Conservation (phyloP, 2,797 vertebrate species). For the Poecilia wingei region DNA sequence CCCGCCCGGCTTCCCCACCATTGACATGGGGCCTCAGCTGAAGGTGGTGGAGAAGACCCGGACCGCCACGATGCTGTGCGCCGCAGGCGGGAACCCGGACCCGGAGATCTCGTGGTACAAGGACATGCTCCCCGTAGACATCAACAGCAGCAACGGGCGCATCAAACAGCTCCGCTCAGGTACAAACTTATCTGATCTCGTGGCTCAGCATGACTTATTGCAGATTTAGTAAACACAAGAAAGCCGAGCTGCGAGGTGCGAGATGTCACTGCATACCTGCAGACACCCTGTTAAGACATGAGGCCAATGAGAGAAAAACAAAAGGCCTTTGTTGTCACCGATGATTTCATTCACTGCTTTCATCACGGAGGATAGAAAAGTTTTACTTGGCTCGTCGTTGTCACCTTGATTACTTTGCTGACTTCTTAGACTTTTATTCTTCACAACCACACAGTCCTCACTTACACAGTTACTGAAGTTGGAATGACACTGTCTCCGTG, state of each 20-base stretch:
- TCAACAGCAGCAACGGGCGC: slow-evolving; percentile 90
- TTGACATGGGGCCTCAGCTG: slow-evolving; percentile 97
- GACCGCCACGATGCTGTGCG: slow-evolving; percentile 95
- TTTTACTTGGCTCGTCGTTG: slow-evolving; percentile 37
- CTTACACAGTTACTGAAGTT: slow-evolving; percentile 36
- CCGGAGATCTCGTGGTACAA: slow-evolving; percentile 98
- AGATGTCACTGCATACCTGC: slow-evolving; percentile 13
- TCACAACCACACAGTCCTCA: slow-evolving; percentile 28
- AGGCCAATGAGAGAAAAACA: slow-evolving; percentile 36
- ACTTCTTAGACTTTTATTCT: slow-evolving; percentile 28
- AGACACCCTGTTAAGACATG: slow-evolving; percentile 28
- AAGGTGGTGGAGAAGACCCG: slow-evolving; percentile 95
- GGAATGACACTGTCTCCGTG: slow-evolving; percentile 28
- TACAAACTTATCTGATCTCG: slow-evolving; percentile 63
- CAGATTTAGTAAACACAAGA: slow-evolving; percentile 21
- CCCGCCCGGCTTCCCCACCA: slow-evolving; percentile 92
- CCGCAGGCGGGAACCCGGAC: slow-evolving; percentile 94
- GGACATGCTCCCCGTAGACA: slow-evolving; percentile 96
- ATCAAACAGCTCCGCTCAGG: slow-evolving; percentile 98
- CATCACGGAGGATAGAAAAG: slow-evolving; percentile 51
- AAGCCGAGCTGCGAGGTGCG: slow-evolving; percentile 4
- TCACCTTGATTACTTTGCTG: slow-evolving; percentile 40
- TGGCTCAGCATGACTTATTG: slow-evolving; percentile 18
- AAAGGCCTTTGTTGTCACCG: slow-evolving; percentile 52
- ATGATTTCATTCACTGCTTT: slow-evolving; percentile 44